A percentile compares a stretch with the other conserved stretches of the same genome.
These are phyloP conservation scores for Campoletis raptor DNA, from an alignment of 2,888 invertebrate genomes.

Conservation along the genomic window DNA sequence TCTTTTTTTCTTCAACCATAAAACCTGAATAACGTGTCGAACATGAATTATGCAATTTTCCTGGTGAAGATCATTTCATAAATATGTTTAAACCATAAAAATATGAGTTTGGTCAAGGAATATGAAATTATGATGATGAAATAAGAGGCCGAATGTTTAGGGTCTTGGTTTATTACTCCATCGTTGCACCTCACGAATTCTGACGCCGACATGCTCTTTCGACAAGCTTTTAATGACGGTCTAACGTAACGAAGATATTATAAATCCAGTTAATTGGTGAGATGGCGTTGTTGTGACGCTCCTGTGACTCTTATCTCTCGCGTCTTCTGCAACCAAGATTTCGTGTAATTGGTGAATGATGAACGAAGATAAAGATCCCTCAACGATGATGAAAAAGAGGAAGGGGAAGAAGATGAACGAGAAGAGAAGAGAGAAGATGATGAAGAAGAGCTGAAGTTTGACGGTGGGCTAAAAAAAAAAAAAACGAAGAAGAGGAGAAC, in stretches of 20 bases:
- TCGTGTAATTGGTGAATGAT: constrained; percentile 30
- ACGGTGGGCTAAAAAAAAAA: constrained; percentile 27
- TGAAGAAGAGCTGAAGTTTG: constrained; percentile 13
- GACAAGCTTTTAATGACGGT: constrained; percentile 62
- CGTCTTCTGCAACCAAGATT: not conserved
- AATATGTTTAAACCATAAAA: not conserved
- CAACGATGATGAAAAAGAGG: not conserved
- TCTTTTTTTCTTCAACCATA: constrained; percentile 10
- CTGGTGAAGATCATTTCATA: not conserved
- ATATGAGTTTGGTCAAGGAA: constrained; percentile 10
- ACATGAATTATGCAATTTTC: not conserved
- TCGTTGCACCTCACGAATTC: constrained; percentile 4
- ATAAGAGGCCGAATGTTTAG: constrained; percentile 26
- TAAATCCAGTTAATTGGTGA: constrained; percentile 61
- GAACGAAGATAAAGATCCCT: constrained; percentile 27
- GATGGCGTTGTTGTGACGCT: constrained; percentile 46
- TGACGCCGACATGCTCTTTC: not conserved
- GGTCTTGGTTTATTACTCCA: constrained; percentile 1
- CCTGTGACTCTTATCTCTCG: constrained; percentile 46
- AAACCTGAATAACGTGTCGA: not conserved
- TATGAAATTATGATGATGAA: constrained; percentile 31
- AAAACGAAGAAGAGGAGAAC: constrained; percentile 14
- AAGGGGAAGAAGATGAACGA: not conserved
- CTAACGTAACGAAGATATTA: constrained; percentile 58
- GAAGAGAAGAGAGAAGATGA: not conserved